phyloP scores from a whole-genome alignment of 2,888 invertebrate genomes.

The Drosophila neonasuta region DNA sequence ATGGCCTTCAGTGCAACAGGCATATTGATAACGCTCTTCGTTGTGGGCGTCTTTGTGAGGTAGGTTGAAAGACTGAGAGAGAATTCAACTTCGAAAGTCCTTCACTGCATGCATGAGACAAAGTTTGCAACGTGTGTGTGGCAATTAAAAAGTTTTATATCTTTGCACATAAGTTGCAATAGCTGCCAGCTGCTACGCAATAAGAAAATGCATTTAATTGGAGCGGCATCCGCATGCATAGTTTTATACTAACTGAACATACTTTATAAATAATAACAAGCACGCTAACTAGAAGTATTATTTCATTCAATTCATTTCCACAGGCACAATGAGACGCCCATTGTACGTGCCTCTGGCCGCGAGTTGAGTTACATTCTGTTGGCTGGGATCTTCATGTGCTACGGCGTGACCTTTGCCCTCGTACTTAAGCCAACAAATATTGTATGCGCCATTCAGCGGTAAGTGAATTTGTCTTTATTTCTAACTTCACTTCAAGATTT shows the following conservation, averaged over 20 bases:
- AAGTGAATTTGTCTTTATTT: conserved; percentile 83
- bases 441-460: conserved; percentile 95
- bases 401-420: conserved; percentile 95
- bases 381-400: conserved; percentile 94
- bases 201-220: conserved; percentile 37
- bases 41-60: conserved; percentile 90
- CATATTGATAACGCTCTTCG: conserved; percentile 90
- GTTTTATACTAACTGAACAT: background rate
- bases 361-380: conserved; percentile 95
- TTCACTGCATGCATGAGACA: background rate
- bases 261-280: conserved; percentile 3
- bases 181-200: background rate
- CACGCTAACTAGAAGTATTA: background rate
- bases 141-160: conserved; percentile 49
- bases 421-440: conserved; percentile 93
- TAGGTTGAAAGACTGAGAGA: conserved; percentile 31
- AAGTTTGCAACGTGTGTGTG: conserved; percentile 5
- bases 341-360: conserved; percentile 97
- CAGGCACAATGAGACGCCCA: conserved; percentile 94
- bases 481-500: background rate
- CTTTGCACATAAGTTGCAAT: conserved; percentile 21
- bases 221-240: background rate
- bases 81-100: background rate
- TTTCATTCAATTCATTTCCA: conserved; percentile 35
- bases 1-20: conserved; percentile 95